Percentiles rank a stretch among this genome's conserved stretches.
Evolutionary conservation across 2,888 invertebrate species (phyloP).

Genomic region (Pachydiplax longipennis): DNA sequence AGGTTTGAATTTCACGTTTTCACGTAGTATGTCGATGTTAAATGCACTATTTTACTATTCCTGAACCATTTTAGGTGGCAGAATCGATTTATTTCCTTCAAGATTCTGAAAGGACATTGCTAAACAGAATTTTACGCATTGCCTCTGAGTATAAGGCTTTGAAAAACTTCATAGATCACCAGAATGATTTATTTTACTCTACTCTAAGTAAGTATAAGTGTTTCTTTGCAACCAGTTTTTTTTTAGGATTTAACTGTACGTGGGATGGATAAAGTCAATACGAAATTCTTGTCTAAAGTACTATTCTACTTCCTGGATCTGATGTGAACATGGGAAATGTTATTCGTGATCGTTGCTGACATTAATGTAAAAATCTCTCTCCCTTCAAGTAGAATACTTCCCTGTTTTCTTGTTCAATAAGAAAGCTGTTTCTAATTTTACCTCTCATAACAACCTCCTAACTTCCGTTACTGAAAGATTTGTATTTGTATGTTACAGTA

Average conservation of each 20-base stretch:
- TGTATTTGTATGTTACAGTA: too few relatives aligned
- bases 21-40: constrained; percentile 24
- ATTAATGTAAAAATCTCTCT: too few relatives aligned
- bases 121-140: constrained; percentile 69
- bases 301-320: too few relatives aligned
- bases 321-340: too few relatives aligned
- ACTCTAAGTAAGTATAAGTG: neutral
- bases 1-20: constrained; percentile 54
- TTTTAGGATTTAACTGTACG: neutral
- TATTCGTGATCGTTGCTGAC: too few relatives aligned
- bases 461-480: too few relatives aligned
- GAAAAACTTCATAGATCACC: constrained; percentile 66
- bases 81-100: constrained; percentile 66
- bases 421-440: too few relatives aligned
- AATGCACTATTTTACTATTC: neutral
- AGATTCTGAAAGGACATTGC: constrained; percentile 71
- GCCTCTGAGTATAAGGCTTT: constrained; percentile 71
- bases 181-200: constrained; percentile 16
- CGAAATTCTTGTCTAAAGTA: too few relatives aligned
- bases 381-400: too few relatives aligned
- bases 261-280: too few relatives aligned
- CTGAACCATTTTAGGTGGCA: constrained; percentile 55
- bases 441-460: too few relatives aligned
- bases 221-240: neutral
- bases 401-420: too few relatives aligned